These are phyloP conservation scores for Zaprionus kolodkinae DNA, from an alignment of 1,140 invertebrate genomes.

Conservation along the genomic window DNA sequence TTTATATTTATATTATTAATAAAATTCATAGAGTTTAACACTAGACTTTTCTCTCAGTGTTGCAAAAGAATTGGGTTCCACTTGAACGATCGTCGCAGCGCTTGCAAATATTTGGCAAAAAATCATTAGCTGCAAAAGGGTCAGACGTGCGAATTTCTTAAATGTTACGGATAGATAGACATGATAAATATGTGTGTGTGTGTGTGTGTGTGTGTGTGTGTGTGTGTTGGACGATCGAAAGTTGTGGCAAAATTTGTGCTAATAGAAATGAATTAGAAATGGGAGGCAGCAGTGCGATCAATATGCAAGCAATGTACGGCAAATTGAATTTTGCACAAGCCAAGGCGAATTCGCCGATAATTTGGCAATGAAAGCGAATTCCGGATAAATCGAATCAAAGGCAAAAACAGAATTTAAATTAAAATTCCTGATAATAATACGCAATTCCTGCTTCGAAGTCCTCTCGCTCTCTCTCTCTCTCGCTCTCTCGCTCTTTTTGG, in stretches of 20 bases:
- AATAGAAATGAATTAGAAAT: slow-evolving; percentile 49
- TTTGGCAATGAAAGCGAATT: slow-evolving; percentile 56
- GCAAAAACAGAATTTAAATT: slow-evolving; percentile 32
- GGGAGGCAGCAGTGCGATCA: slow-evolving; percentile 11
- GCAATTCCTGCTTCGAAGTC: slow-evolving; percentile 20
- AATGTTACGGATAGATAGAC: background rate
- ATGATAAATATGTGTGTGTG: background rate
- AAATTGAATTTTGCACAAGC: slow-evolving; percentile 8
- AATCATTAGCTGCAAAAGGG: slow-evolving; percentile 67
- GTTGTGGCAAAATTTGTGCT: slow-evolving; percentile 55
- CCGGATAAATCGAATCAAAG: slow-evolving; percentile 34
- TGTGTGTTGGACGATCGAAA: slow-evolving; percentile 52
- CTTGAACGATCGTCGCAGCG: slow-evolving; percentile 28
- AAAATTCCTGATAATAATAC: slow-evolving; percentile 16
- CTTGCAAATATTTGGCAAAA: slow-evolving; percentile 58
- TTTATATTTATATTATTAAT: too few species aligned
- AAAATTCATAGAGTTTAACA: background rate
- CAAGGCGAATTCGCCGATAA: background rate
- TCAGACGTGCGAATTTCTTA: slow-evolving; percentile 66
- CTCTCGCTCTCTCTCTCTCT: background rate
- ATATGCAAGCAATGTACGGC: slow-evolving; percentile 24
- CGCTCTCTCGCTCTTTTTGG: too few species aligned
- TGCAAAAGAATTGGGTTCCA: slow-evolving; percentile 48
- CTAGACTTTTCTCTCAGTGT: slow-evolving; percentile 58
- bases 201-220: slow-evolving; percentile 1